Conservation (phyloP, 1,140 invertebrate genomes). For the Maconellicoccus hirsutus region DNA sequence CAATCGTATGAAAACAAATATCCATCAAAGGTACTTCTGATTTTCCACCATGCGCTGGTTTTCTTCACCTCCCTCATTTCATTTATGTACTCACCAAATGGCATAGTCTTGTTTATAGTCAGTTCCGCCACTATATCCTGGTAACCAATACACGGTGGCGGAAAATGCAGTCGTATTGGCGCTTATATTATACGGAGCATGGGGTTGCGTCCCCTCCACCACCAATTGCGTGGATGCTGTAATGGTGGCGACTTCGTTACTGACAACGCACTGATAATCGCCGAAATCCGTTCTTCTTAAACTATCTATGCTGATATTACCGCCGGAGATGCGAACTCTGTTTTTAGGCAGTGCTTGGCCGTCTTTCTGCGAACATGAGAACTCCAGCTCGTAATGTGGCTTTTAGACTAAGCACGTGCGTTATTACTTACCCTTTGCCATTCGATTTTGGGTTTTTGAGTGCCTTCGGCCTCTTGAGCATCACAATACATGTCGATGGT, state of each 20-base stretch:
- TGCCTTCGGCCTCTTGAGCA: conserved; percentile 77
- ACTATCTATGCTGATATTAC: conserved; percentile 84
- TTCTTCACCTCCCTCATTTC: too few species aligned
- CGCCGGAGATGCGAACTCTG: conserved; percentile 60
- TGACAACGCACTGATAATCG: conserved; percentile 85
- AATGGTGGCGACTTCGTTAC: conserved; percentile 88
- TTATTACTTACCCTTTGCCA: conserved; percentile 64
- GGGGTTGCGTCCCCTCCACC: conserved; percentile 89
- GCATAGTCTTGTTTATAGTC: conserved; percentile 90
- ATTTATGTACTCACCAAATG: conserved; percentile 54
- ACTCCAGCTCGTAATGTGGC: too few species aligned
- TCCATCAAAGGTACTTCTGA: too few species aligned
- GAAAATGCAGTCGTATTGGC: conserved; percentile 76
- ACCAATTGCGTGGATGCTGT: conserved; percentile 79
- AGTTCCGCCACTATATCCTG: conserved; percentile 86
- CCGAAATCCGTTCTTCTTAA: conserved; percentile 82
- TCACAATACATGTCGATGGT: conserved; percentile 88
- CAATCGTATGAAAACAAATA: neutral
- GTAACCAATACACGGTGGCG: conserved; percentile 81
- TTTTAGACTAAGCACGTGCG: too few species aligned
- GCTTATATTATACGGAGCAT: conserved; percentile 88
- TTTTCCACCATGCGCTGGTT: too few species aligned
- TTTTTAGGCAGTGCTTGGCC: conserved; percentile 63
- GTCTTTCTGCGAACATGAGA: conserved; percentile 46
- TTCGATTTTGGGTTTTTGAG: conserved; percentile 74